Conservation (phyloP, 2,888 invertebrate genomes). For the Boloria selene region DNA sequence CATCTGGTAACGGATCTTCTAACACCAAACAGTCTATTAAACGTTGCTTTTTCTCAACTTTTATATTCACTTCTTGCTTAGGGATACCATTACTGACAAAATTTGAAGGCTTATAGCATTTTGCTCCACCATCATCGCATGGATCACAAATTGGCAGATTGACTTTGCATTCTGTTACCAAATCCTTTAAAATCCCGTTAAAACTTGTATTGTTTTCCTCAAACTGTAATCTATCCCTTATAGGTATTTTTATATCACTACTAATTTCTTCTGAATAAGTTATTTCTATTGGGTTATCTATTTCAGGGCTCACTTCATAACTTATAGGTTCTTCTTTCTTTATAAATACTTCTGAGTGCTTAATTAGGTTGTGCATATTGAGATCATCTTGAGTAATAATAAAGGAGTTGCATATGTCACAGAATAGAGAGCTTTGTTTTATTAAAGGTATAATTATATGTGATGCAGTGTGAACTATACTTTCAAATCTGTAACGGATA, state of each 20-base stretch:
- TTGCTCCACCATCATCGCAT: neutral
- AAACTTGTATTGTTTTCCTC: constrained; percentile 23
- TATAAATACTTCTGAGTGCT: constrained; percentile 22
- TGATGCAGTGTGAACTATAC: constrained; percentile 38
- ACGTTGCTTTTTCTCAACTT: neutral
- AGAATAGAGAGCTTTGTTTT: constrained; percentile 28
- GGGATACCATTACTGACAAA: no score
- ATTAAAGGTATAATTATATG: constrained; percentile 43
- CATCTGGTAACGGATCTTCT: neutral
- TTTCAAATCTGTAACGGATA: constrained; percentile 37
- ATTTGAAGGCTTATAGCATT: neutral
- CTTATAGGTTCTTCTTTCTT: neutral
- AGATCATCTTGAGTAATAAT: constrained; percentile 27
- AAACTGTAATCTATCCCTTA: constrained; percentile 26
- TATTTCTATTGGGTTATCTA: neutral
- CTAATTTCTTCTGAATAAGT: neutral
- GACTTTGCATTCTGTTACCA: constrained; percentile 21
- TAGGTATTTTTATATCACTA: neutral
- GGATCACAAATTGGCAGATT: constrained; percentile 11
- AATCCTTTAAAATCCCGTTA: constrained; percentile 10
- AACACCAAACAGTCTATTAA: neutral
- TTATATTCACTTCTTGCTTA: no score
- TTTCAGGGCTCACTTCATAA: neutral
- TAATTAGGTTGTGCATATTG: constrained; percentile 13
- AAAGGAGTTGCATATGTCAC: constrained; percentile 25